Conservation (phyloP, 2,888 invertebrate genomes). For the Leptinotarsa juncta region DNA sequence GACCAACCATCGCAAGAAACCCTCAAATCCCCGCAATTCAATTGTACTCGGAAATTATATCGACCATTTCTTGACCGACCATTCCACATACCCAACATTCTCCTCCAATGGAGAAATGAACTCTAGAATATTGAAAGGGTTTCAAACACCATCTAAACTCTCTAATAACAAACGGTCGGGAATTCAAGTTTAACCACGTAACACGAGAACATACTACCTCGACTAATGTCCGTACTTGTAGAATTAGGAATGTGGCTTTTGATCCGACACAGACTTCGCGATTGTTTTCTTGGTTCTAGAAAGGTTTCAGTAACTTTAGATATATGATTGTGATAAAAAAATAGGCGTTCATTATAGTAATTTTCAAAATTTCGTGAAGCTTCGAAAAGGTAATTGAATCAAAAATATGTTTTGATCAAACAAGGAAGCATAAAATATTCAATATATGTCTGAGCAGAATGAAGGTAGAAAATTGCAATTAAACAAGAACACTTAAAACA, state of each 20-base stretch:
- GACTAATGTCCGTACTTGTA: background rate
- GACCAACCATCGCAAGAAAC: background rate
- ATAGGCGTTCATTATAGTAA: too few species aligned
- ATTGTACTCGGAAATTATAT: background rate
- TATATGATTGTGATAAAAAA: too few species aligned
- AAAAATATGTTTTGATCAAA: too few species aligned
- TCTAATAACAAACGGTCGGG: background rate
- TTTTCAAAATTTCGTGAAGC: too few species aligned
- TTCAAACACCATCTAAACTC: background rate
- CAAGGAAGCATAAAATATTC: too few species aligned
- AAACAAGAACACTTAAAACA: too few species aligned
- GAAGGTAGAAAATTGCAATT: too few species aligned
- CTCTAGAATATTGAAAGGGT: constrained; percentile 5
- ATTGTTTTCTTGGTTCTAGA: background rate
- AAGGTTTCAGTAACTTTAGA: background rate
- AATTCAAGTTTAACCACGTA: constrained; percentile 5
- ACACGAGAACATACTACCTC: constrained; percentile 8
- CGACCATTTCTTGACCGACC: background rate
- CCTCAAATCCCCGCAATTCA: background rate
- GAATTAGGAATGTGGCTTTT: background rate
- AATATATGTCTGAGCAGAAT: too few species aligned
- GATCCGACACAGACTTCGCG: background rate
- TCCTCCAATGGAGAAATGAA: background rate
- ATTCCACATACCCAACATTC: background rate
- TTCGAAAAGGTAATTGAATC: too few species aligned